These are phyloP conservation scores for Malurus leucopterus DNA, from an alignment of 2,797 vertebrate genomes.

Conservation along the genomic window DNA sequence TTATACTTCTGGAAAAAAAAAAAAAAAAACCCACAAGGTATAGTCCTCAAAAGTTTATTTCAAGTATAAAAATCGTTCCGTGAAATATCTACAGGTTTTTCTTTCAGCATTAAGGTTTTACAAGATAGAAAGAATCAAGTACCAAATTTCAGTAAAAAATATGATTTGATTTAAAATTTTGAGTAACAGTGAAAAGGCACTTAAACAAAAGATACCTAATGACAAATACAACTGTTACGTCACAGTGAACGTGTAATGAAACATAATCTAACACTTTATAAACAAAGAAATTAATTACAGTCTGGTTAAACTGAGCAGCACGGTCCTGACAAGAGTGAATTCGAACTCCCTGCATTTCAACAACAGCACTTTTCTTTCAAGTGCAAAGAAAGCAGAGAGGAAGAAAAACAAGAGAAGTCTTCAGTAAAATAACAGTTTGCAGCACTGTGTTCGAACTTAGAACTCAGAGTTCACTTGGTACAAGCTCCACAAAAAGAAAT, in stretches of 20 bases:
- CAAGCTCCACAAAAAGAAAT: slow-evolving; percentile 11
- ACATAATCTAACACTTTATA: slow-evolving; percentile 52
- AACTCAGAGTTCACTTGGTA: background rate
- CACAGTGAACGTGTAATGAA: slow-evolving; percentile 42
- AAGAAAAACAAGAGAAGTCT: background rate
- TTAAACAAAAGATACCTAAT: slow-evolving; percentile 45
- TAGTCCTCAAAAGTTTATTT: slow-evolving; percentile 68
- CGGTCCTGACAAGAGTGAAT: background rate
- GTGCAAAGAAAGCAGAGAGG: background rate
- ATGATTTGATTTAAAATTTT: slow-evolving; percentile 25
- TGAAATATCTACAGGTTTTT: slow-evolving; percentile 39
- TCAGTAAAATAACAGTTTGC: background rate
- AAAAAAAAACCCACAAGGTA: background rate
- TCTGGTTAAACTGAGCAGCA: slow-evolving; percentile 4
- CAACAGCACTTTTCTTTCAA: background rate
- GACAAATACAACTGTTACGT: slow-evolving; percentile 44
- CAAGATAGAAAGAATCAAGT: slow-evolving; percentile 54
- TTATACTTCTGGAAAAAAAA: background rate
- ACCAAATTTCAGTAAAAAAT: slow-evolving; percentile 47
- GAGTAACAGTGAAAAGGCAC: slow-evolving; percentile 42
- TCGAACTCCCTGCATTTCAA: background rate
- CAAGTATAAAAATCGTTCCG: slow-evolving; percentile 54
- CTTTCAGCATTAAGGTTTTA: slow-evolving; percentile 32
- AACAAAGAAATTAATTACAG: slow-evolving; percentile 23
- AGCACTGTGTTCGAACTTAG: background rate